Evolutionary conservation across 2,797 vertebrate genomes (phyloP).

Genomic region (Arctocebus calabarensis): DNA sequence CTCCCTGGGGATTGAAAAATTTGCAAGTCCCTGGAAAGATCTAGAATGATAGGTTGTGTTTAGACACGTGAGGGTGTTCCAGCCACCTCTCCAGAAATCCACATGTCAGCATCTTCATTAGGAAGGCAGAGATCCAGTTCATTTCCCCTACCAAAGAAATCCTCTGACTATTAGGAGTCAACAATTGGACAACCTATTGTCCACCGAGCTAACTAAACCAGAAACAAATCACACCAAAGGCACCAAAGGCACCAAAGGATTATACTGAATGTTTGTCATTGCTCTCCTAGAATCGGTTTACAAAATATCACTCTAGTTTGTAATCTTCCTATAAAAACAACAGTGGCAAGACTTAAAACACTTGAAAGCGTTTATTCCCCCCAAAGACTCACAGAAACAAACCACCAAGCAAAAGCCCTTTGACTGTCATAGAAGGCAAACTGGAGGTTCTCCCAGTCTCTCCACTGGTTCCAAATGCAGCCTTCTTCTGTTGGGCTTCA

Average conservation of each 20-base stretch:
- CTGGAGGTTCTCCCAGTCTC: not conserved
- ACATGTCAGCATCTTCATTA: no score
- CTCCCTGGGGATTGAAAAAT: not conserved
- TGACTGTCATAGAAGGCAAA: fast-evolving
- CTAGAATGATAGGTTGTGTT: fast-evolving
- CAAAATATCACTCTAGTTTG: not conserved
- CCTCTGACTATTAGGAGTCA: not conserved
- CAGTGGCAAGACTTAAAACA: not conserved
- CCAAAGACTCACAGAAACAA: not conserved
- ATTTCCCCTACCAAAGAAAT: not conserved
- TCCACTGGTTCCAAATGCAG: not conserved
- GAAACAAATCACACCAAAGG: not conserved
- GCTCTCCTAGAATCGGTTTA: not conserved
- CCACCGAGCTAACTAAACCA: not conserved
- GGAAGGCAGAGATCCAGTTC: no score
- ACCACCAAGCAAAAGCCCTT: not conserved
- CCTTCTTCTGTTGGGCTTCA: fast-evolving
- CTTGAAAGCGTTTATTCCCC: not conserved
- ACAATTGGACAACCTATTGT: not conserved
- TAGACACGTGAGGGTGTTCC: not conserved
- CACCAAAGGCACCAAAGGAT: no score
- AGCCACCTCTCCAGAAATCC: not conserved
- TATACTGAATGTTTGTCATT: fast-evolving
- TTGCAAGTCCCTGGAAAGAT: not conserved
- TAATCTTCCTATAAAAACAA: not conserved